Evolutionary conservation across 2,113 vertebrate genomes (phyloP), one percentile per base, ranked within the genome.

Genomic region (Phycodurus eques): DNA sequence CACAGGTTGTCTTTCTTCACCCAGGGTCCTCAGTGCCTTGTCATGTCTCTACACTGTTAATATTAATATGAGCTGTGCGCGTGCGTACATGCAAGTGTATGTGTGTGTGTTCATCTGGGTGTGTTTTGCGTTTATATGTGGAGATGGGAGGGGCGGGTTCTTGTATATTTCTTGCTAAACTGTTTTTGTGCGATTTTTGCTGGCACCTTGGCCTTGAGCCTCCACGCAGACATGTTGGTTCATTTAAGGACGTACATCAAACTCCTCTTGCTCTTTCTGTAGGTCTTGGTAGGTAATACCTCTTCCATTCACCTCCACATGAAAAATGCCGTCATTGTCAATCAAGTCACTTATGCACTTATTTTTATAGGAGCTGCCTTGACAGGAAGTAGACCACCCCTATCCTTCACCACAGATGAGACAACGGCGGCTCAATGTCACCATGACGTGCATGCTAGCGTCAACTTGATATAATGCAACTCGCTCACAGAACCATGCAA

Each of bases 281-380:
- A 27, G 27, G 27, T 78, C 64, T 77, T 54, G 13, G 22, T 20
- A 27, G 8, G 0, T 67, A 12, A 60, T 49, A 8, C 59, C 73
- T 78, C 47, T 65, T 70, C 68, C 66, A 64, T 83, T 73, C 77
- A 68, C 61, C 19, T 54, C 17, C 13, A 57, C 49, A 67, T 51
- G 54, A 68, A 62, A 54, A 62, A 54, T 77, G 67, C 64, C 62
- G 54, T 67, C 63, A 74, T 74, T 81, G 76, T 78, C 78, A 76
- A 80, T 90, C 72, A 83, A 83, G 19, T 51, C 42, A 61, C 71
- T 87, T 80, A 85, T 85, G 76, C 74, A 85, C 75, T 78, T 89
- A 83, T 79, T 72, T 85, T 85, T 78, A 72, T 69, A 82, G 77
- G 80, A 85, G 77, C 72, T 72, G 64, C 61, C 54, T 35, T 79